phyloP scores from a whole-genome alignment of 2,888 invertebrate species.

The Lumbricus terrestris region DNA sequence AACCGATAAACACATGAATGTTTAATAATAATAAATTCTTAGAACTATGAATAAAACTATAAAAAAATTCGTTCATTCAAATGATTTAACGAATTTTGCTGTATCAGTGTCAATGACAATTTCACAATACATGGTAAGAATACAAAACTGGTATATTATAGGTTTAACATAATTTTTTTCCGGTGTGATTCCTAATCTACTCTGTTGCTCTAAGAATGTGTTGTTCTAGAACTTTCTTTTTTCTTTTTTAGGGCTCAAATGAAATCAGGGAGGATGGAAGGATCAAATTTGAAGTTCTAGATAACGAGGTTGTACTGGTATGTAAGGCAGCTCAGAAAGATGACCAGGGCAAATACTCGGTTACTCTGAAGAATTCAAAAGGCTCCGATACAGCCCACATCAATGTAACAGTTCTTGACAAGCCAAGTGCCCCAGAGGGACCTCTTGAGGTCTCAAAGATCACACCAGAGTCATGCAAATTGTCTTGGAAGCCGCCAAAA shows the following conservation, averaged over 20 bases:
- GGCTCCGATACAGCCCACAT: constrained; percentile 89
- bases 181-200: neutral
- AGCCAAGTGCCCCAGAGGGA: constrained; percentile 82
- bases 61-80: no score
- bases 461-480: constrained; percentile 89
- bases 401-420: constrained; percentile 70
- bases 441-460: constrained; percentile 89
- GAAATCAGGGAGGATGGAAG: constrained; percentile 75
- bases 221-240: neutral
- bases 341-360: constrained; percentile 90
- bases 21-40: no score
- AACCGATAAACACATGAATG: no score
- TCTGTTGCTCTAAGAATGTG: neutral
- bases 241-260: constrained; percentile 69
- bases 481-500: constrained; percentile 65
- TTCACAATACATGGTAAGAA: neutral
- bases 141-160: neutral
- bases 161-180: neutral
- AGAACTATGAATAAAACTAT: no score
- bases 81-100: neutral
- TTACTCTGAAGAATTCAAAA: constrained; percentile 82
- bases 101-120: neutral
- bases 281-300: constrained; percentile 69
- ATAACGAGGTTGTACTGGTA: constrained; percentile 49
- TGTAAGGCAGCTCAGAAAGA: constrained; percentile 79